Percentiles rank a stretch among this genome's conserved stretches.
These are phyloP conservation scores for Ceratina japonica DNA, from an alignment of 1,140 invertebrate genomes.

Conservation along the genomic window DNA sequence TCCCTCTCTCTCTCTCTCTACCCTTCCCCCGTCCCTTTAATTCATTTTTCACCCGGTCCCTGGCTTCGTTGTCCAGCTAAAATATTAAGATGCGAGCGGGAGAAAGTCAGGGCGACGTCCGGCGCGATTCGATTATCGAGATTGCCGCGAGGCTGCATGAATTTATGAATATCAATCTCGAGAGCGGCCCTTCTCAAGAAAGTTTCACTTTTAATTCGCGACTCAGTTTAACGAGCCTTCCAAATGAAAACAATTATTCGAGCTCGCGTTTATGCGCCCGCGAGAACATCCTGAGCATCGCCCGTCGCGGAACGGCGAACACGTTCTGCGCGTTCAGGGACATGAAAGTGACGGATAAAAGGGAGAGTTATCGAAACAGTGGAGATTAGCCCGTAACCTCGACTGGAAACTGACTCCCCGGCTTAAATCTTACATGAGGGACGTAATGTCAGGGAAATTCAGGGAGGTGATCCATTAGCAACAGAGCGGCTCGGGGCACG, in stretches of 20 bases:
- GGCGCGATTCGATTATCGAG: constrained; percentile 48
- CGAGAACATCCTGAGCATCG: too few relatives aligned
- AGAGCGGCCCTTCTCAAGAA: not conserved
- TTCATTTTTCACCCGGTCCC: not conserved
- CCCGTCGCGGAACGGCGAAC: too few relatives aligned
- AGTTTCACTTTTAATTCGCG: constrained; percentile 27
- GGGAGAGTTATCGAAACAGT: constrained; percentile 48
- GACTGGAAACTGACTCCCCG: constrained; percentile 51
- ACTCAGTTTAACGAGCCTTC: not conserved
- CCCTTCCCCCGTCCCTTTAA: not conserved
- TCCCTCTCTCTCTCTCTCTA: not conserved
- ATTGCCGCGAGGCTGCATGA: constrained; percentile 20
- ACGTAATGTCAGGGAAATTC: constrained; percentile 71
- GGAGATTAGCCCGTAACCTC: constrained; percentile 60
- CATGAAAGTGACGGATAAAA: not conserved
- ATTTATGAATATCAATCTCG: constrained; percentile 44
- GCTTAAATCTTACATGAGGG: constrained; percentile 70
- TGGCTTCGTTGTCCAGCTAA: not conserved
- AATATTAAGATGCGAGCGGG: constrained; percentile 49
- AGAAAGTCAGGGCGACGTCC: constrained; percentile 18
- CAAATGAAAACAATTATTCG: not conserved
- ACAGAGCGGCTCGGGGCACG: constrained; percentile 52
- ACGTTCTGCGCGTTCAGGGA: too few relatives aligned
- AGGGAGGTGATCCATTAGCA: constrained; percentile 72
- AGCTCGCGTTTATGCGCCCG: not conserved